Percentiles rank a stretch among this genome's conserved stretches.
Evolutionary conservation across 2,888 invertebrate species (phyloP).

Genomic region (Ischnus inquisitorius): DNA sequence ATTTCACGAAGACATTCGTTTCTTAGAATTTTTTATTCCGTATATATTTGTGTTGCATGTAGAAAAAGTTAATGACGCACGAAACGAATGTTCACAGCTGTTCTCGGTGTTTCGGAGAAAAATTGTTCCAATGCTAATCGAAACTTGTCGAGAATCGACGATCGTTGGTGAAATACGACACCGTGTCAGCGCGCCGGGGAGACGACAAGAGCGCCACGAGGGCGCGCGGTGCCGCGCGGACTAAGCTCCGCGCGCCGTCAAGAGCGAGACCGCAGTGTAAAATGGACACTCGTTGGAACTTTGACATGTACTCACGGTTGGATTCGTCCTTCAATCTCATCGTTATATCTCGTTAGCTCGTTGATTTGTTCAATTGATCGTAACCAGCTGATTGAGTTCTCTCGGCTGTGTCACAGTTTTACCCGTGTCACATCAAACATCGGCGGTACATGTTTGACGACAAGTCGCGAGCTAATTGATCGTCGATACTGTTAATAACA

Average conservation of each 20-base stretch:
- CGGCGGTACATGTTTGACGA: neutral
- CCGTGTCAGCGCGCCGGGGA: too few species aligned
- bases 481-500: neutral
- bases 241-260: neutral
- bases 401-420: neutral
- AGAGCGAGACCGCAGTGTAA: neutral
- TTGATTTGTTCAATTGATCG: conserved; percentile 1
- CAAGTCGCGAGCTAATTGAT: neutral
- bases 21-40: neutral
- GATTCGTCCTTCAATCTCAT: neutral
- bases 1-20: conserved; percentile 19
- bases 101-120: neutral
- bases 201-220: too few species aligned
- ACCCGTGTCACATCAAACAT: conserved; percentile 5
- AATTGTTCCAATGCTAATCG: neutral
- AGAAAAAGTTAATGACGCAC: conserved; percentile 10
- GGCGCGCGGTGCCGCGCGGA: too few species aligned
- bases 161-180: neutral
- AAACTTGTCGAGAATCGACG: neutral
- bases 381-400: conserved; percentile 4
- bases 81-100: neutral
- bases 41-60: neutral
- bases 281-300: neutral
- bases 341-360: neutral
- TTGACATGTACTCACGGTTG: neutral